Evolutionary conservation across 2,888 invertebrate genomes (phyloP).

Genomic region (Platycnemis pennipes): DNA sequence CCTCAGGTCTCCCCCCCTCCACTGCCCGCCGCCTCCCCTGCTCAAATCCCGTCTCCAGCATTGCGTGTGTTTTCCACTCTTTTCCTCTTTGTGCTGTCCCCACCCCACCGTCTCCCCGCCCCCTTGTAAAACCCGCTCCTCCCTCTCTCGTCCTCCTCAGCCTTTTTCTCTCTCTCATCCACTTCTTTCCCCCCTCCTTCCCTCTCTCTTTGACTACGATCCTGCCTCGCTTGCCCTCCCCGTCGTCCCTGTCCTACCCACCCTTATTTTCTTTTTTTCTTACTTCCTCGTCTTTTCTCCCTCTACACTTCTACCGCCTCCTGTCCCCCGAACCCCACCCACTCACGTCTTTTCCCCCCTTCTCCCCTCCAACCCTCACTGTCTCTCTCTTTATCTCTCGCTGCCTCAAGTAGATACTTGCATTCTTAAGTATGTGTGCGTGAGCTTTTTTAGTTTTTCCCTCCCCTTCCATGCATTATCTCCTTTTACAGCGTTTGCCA

Average conservation of each 20-base stretch:
- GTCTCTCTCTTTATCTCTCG: neutral
- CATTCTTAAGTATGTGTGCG: conserved; percentile 31
- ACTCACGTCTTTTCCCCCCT: neutral
- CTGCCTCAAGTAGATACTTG: conserved; percentile 31
- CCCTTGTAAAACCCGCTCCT: neutral
- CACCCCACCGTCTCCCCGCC: neutral
- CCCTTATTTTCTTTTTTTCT: neutral
- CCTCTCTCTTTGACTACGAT: neutral
- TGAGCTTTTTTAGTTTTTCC: conserved; percentile 17
- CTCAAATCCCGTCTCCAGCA: neutral
- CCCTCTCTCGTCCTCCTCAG: neutral
- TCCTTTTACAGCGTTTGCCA: conserved; percentile 31
- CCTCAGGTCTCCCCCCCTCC: neutral
- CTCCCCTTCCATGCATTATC: conserved; percentile 19
- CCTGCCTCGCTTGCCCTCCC: neutral
- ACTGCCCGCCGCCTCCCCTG: neutral
- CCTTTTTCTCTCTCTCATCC: neutral
- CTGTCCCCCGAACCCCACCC: neutral
- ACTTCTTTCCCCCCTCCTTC: neutral
- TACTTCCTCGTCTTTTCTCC: neutral
- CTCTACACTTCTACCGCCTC: neutral
- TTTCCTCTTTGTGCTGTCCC: neutral
- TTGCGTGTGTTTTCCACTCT: neutral
- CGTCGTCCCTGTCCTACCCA: neutral
- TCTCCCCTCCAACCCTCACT: neutral